Evolutionary conservation across 2,888 invertebrate species (phyloP).

Genomic region (Acanthosepion lycidas): DNA sequence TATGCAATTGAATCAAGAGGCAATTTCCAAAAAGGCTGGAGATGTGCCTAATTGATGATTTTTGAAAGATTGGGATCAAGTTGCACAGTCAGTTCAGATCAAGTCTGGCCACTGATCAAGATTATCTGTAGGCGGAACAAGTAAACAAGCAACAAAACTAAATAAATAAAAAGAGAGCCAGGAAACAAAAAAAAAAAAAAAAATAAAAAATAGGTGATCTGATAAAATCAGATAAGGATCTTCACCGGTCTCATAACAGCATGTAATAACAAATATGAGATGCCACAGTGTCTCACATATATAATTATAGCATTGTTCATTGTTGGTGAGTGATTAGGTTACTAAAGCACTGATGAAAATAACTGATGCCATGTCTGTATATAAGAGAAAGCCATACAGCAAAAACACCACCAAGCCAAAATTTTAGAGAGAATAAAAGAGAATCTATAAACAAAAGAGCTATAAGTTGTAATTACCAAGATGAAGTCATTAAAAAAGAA

Average conservation of each 20-base stretch:
- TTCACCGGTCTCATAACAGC: not conserved
- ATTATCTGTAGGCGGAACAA: no score
- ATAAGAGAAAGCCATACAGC: not conserved
- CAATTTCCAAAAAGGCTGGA: not conserved
- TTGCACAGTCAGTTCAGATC: not conserved
- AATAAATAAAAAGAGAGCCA: not conserved
- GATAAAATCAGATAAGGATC: slow-evolving; percentile 33
- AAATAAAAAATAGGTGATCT: not conserved
- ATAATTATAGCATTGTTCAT: slow-evolving; percentile 20
- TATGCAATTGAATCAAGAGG: not conserved
- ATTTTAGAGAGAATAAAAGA: not conserved
- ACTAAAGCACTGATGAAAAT: not conserved
- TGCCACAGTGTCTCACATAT: not conserved
- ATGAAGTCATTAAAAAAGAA: no score
- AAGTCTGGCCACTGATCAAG: no score
- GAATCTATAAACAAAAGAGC: no score
- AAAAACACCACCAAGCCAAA: not conserved
- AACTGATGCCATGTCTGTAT: not conserved
- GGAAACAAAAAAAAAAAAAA: no score
- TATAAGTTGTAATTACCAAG: no score
- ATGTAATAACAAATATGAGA: slow-evolving; percentile 33
- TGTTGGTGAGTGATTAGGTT: slow-evolving; percentile 33
- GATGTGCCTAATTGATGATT: not conserved
- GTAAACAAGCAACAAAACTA: no score
- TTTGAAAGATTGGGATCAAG: not conserved